phyloP scores from a whole-genome alignment of 2,888 invertebrate species.

The Drosophila prolongata region DNA sequence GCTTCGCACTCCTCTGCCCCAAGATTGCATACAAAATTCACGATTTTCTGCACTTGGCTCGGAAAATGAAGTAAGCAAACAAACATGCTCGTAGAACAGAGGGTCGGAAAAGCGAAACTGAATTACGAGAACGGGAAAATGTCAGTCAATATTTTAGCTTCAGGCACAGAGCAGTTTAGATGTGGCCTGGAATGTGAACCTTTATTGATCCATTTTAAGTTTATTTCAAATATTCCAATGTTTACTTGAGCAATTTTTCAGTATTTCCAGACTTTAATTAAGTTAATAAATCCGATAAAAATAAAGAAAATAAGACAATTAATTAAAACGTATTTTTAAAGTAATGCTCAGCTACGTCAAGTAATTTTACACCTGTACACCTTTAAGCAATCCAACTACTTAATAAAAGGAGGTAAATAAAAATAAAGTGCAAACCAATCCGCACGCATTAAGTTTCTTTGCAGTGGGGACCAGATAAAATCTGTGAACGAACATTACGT shows the following conservation, averaged over 20 bases:
- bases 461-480: constrained; percentile 15
- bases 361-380: too few species aligned
- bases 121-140: constrained; percentile 25
- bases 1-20: constrained; percentile 1
- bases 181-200: background rate
- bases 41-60: constrained; percentile 27
- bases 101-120: background rate
- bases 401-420: background rate
- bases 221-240: background rate
- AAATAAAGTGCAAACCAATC: constrained; percentile 3
- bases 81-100: constrained; percentile 1
- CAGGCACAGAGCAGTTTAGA: constrained; percentile 3
- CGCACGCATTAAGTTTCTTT: constrained; percentile 7
- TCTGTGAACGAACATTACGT: constrained; percentile 45
- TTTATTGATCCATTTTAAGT: constrained; percentile 19
- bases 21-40: constrained; percentile 35
- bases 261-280: too few species aligned
- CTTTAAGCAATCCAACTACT: too few species aligned
- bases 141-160: constrained; percentile 33
- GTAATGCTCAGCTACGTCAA: too few species aligned
- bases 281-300: too few species aligned
- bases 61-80: constrained; percentile 26
- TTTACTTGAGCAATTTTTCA: too few species aligned
- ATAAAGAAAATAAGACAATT: too few species aligned
- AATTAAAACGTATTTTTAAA: too few species aligned